A percentile compares a stretch with the other conserved stretches of the same genome.
Conservation (phyloP, 2,113 vertebrate species). For the Lycaon pictus region DNA sequence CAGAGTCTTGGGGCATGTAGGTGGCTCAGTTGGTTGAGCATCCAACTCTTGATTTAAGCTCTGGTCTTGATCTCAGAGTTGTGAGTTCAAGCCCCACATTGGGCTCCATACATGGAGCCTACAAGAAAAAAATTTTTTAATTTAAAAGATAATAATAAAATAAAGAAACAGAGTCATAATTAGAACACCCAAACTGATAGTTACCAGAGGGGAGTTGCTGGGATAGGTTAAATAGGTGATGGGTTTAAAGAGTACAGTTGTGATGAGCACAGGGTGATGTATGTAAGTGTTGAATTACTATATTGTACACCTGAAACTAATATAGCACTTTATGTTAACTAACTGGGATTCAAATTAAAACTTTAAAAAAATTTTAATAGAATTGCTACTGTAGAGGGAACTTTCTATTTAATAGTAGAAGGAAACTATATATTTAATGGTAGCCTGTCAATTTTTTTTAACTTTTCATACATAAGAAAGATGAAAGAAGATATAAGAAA, state of each 20-base stretch:
- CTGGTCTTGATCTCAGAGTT: neutral
- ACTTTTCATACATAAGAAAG: too few species aligned
- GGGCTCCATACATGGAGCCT: neutral
- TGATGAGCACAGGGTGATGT: neutral
- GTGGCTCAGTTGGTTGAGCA: neutral
- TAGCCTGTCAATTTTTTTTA: too few species aligned
- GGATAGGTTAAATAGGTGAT: neutral
- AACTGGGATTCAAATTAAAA: neutral
- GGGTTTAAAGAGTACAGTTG: neutral
- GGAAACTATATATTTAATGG: too few species aligned
- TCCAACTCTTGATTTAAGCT: neutral
- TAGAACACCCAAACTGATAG: neutral
- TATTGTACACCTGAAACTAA: neutral
- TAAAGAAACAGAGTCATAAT: neutral
- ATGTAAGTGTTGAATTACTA: neutral
- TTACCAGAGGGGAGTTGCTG: neutral
- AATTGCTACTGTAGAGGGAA: too few species aligned
- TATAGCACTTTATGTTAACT: neutral
- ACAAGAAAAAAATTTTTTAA: neutral
- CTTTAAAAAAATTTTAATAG: neutral
- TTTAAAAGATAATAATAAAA: neutral
- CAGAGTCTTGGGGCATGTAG: neutral
- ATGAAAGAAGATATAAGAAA: too few species aligned
- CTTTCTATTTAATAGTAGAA: too few species aligned
- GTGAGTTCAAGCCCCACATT: neutral